A percentile compares a stretch with the other conserved stretches of the same genome.
These are phyloP conservation scores for Lepus europaeus DNA, from an alignment of 2,113 vertebrate species.

Conservation along the genomic window DNA sequence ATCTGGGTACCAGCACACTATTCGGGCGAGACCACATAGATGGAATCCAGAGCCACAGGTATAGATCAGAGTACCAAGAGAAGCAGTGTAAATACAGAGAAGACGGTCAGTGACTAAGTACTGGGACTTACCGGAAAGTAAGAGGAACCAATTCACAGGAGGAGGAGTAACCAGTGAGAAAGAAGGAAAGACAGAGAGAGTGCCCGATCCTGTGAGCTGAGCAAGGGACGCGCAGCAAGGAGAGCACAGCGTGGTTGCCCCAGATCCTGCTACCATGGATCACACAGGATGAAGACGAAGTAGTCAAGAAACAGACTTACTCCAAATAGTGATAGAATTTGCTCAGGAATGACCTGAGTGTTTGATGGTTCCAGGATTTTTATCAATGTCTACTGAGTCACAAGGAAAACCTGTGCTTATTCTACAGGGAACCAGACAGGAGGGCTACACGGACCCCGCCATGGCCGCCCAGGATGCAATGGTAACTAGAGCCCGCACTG, in stretches of 20 bases:
- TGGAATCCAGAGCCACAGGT: neutral
- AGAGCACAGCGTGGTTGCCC: neutral
- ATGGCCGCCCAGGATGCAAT: conserved; percentile 88
- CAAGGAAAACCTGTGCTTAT: conserved; percentile 1
- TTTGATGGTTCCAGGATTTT: neutral
- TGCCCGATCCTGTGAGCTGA: neutral
- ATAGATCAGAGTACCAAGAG: neutral
- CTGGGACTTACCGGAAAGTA: neutral
- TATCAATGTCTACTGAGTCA: neutral
- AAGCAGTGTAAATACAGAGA: neutral
- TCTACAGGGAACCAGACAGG: conserved; percentile 87
- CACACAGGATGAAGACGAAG: neutral
- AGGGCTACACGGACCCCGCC: conserved; percentile 87
- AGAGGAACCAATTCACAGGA: neutral
- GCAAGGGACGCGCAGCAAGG: neutral
- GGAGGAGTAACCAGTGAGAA: neutral
- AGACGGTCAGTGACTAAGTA: neutral
- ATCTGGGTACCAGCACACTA: neutral
- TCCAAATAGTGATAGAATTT: neutral
- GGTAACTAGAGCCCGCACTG: conserved; percentile 80
- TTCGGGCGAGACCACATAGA: neutral
- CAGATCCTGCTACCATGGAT: too few relatives aligned
- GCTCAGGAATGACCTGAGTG: neutral
- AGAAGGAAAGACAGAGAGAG: neutral
- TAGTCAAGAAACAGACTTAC: neutral